Evolutionary conservation across 2,113 vertebrate species (phyloP).

Genomic region (Coturnix japonica): DNA sequence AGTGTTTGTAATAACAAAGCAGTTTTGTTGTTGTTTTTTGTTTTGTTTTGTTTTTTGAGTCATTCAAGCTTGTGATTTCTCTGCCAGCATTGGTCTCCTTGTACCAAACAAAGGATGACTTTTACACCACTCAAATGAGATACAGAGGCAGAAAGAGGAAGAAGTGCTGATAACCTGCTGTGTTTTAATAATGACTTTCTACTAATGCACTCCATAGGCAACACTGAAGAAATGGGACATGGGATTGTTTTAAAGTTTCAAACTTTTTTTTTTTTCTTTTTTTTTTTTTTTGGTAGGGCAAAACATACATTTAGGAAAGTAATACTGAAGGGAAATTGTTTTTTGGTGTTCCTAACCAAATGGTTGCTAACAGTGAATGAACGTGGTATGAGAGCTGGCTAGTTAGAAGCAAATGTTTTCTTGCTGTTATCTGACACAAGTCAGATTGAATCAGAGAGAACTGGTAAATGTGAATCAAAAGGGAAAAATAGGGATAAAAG

Average conservation of each 20-base stretch:
- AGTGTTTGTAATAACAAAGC: background rate
- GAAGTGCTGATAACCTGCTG: background rate
- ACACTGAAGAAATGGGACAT: background rate
- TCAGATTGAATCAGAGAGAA: background rate
- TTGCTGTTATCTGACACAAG: background rate
- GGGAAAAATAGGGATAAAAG: background rate
- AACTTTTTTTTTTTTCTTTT: too few relatives aligned
- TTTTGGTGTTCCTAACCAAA: too few relatives aligned
- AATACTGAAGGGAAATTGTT: background rate
- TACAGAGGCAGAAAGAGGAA: background rate
- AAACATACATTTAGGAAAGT: background rate
- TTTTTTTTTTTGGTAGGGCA: background rate
- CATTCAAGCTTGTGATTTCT: background rate
- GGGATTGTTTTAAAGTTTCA: too few relatives aligned
- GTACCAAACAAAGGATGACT: fast-evolving
- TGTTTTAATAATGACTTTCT: background rate
- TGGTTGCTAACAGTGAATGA: fast-evolving
- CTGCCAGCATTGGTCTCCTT: background rate
- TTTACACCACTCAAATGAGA: background rate
- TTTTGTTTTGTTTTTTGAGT: fast-evolving
- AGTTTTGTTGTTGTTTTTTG: too few relatives aligned
- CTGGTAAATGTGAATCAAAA: background rate
- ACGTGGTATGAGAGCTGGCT: background rate
- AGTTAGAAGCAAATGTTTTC: background rate
- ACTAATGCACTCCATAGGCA: background rate